phyloP scores from a whole-genome alignment of 1,140 invertebrate genomes.

The Drosophila micromelanica region DNA sequence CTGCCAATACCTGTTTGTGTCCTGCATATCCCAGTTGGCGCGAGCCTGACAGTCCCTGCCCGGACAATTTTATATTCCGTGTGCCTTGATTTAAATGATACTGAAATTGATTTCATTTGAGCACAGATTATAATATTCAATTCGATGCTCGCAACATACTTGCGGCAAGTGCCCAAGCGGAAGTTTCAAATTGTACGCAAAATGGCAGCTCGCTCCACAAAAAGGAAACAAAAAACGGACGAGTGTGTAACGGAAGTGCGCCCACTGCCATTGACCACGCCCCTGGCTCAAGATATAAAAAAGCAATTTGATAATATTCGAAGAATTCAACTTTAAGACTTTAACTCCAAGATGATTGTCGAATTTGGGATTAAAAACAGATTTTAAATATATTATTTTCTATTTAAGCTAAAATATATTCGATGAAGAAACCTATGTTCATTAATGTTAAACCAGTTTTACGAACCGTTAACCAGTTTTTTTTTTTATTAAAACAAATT shows the following conservation, averaged over 20 bases:
- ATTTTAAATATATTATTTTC: no score
- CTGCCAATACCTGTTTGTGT: slow-evolving; percentile 46
- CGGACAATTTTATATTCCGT: slow-evolving; percentile 23
- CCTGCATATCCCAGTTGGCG: slow-evolving; percentile 71
- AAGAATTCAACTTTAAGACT: no score
- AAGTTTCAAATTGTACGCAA: slow-evolving; percentile 66
- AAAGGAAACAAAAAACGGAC: slow-evolving; percentile 44
- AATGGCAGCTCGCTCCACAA: slow-evolving; percentile 49
- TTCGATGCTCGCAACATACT: slow-evolving; percentile 10
- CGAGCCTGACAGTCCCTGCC: slow-evolving; percentile 38
- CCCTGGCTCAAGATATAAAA: neutral
- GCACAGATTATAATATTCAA: slow-evolving; percentile 76
- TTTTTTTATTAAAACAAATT: no score
- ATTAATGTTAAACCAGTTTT: no score
- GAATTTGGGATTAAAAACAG: no score
- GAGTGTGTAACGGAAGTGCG: slow-evolving; percentile 64
- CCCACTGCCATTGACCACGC: slow-evolving; percentile 3
- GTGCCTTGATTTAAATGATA: slow-evolving; percentile 73
- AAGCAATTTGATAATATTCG: no score
- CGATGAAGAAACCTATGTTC: no score
- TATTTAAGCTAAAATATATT: no score
- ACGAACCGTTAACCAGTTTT: no score
- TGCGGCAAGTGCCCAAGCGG: slow-evolving; percentile 48
- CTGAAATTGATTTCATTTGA: slow-evolving; percentile 80
- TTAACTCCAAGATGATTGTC: no score